Evolutionary conservation across 1,140 invertebrate genomes (phyloP), one percentile per base, ranked within the genome.

Genomic region (Homarus americanus): DNA sequence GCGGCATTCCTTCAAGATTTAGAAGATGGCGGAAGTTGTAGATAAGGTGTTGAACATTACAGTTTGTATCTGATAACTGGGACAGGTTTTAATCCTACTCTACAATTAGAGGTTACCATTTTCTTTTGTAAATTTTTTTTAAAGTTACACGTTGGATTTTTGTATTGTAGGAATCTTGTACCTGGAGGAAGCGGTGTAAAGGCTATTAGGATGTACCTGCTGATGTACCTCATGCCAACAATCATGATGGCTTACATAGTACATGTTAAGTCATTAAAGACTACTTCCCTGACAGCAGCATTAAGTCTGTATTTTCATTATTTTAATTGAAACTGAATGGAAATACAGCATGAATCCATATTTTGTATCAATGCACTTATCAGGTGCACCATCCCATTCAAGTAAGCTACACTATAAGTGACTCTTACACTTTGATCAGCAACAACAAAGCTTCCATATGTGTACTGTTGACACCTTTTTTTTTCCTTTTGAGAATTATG

Each of bases 1-100:
- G 40, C 66, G 83, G 83, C 83, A 86, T 86, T 86, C 83, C 83
- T 86, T 58, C 15, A 58, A 58, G 53, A 58, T 58, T 58, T 58
- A 34, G 72, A 34, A 73, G 28, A 86, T 84, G 66, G 20, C 38
- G 38, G 34, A 83, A 53, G 79, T 82, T 82, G 79, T 58, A 82
- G 41, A 28, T 32, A 34, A 63, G 49, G 32, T 82, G 79, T 58
- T 58, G 53, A 58, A 15, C 53, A 58, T 58, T 20, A 58, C 15
- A 58, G 20, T 58, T 58, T 58, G 53, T 58, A 20, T 32, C 24
- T 24, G 28, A 69, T 32, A 32, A 7, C 28, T 9, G 28, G 63
- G 63, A 9, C 28, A 24, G 32, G 63, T 24, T 69, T 69, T 69
- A 69, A 69, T 69, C 63, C n/a, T 69, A 32, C 63, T 10, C 24